These are phyloP conservation scores for Ornithoptera priamus DNA, from an alignment of 2,888 invertebrate genomes.

Conservation along the genomic window DNA sequence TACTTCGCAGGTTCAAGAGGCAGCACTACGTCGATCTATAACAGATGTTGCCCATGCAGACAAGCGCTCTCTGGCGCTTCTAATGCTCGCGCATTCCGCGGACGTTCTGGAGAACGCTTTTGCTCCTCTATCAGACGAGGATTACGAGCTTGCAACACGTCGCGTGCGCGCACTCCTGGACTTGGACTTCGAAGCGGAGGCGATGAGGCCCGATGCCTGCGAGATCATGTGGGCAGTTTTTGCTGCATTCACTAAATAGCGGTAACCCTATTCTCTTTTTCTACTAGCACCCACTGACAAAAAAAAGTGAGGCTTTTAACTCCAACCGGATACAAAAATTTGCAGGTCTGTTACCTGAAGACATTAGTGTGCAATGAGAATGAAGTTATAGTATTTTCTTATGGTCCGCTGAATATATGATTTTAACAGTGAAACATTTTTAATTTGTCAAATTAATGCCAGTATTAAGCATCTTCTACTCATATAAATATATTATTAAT, in stretches of 20 bases:
- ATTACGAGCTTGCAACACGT: constrained; percentile 98
- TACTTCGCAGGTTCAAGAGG: constrained; percentile 92
- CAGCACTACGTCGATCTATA: constrained; percentile 96
- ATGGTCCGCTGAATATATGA: background rate
- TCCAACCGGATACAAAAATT: constrained; percentile 6
- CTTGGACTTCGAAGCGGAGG: constrained; percentile 97
- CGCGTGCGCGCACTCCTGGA: constrained; percentile 97
- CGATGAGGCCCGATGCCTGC: constrained; percentile 92
- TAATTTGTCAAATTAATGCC: constrained; percentile 19
- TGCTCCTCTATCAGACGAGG: constrained; percentile 97
- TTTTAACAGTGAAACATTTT: constrained; percentile 5
- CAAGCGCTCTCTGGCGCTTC: constrained; percentile 93
- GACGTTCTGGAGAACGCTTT: constrained; percentile 99
- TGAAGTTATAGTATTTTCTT: background rate
- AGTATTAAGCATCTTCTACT: constrained; percentile 20
- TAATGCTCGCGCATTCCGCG: constrained; percentile 97
- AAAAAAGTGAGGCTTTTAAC: constrained; percentile 16
- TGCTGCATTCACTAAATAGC: constrained; percentile 98
- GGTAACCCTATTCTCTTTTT: constrained; percentile 40
- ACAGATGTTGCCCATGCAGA: constrained; percentile 99
- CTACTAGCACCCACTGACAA: constrained; percentile 34
- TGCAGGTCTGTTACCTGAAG: constrained; percentile 11
- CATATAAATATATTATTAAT: constrained; percentile 16
- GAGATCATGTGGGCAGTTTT: constrained; percentile 99
- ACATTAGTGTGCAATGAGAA: constrained; percentile 9